phyloP scores from a whole-genome alignment of 2,113 vertebrate species.

The Salvelinus alpinus region DNA sequence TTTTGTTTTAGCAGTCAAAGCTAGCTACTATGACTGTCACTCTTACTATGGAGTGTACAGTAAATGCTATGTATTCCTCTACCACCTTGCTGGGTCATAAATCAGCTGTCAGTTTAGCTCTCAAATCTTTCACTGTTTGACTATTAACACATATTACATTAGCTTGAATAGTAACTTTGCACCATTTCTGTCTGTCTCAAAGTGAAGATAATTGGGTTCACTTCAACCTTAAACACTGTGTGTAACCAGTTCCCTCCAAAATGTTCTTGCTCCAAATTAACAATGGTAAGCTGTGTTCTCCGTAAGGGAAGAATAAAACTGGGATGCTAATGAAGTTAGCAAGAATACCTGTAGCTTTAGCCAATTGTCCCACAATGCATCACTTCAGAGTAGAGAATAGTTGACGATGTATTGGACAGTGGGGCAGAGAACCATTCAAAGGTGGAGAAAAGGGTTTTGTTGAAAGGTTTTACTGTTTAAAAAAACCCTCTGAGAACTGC shows the following conservation, averaged over 20 bases:
- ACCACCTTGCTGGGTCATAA: no score
- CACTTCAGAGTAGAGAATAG: neutral
- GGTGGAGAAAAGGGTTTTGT: neutral
- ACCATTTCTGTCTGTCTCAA: neutral
- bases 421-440: neutral
- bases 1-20: no score
- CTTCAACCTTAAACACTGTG: no score
- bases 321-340: neutral
- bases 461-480: neutral
- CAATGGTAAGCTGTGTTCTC: neutral
- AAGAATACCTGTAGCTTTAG: neutral
- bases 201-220: neutral
- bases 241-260: neutral
- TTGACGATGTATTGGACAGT: neutral
- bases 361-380: neutral
- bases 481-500: neutral
- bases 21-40: no score
- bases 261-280: neutral
- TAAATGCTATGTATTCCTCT: no score
- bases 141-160: no score
- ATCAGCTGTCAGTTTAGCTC: no score
- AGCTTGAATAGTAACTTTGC: neutral
- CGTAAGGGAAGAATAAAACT: neutral
- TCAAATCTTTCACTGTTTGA: no score
- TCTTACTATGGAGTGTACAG: no score